Evolutionary conservation across 2,888 invertebrate species (phyloP), one percentile per base, ranked within the genome.

Genomic region (Spisula solida): DNA sequence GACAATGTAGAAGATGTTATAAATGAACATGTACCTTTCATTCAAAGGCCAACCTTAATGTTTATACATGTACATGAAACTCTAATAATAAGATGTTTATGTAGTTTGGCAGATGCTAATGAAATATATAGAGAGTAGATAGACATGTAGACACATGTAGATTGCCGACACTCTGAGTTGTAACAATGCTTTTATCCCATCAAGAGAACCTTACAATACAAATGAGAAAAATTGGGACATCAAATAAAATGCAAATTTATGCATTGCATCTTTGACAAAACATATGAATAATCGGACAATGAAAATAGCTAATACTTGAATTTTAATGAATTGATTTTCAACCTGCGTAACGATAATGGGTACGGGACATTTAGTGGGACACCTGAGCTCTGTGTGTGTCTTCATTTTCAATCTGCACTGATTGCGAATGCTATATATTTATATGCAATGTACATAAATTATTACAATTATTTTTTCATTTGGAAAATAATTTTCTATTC

Each of bases 241-340:
- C n/a, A 85, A 85, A 55, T 60, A 55, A 85, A 88, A 88, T 88
- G 88, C 81, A 88, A 88, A 88, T 88, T 88, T 88, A 89, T 86
- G 82, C 82, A 89, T 88, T 88, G 82, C 83, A 70, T 89, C 31
- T 48, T 29, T 82, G 25, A 48, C 78, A 82, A 85, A 75, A 31
- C 79, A 70, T 86, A 79, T 82, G 85, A 88, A 86, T 86, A 89
- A 86, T 81, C 51, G 81, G 60, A 80, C 80, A 89, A 86, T 82
- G 82, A 86, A 89, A 83, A 70, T 79, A 79, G 29, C 75, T 55
- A 83, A 83, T 86, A 83, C 79, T 89, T 89, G 82, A 82, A 83
- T 83, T 78, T 79, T 85, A 85, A 85, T 85, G 85, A 85, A 55
- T 31, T 34, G 41, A 25, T 56, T 85, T 66, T 83, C 75, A 41